phyloP scores from a whole-genome alignment of 2,888 invertebrate genomes.

The Amphipyra berbera region DNA sequence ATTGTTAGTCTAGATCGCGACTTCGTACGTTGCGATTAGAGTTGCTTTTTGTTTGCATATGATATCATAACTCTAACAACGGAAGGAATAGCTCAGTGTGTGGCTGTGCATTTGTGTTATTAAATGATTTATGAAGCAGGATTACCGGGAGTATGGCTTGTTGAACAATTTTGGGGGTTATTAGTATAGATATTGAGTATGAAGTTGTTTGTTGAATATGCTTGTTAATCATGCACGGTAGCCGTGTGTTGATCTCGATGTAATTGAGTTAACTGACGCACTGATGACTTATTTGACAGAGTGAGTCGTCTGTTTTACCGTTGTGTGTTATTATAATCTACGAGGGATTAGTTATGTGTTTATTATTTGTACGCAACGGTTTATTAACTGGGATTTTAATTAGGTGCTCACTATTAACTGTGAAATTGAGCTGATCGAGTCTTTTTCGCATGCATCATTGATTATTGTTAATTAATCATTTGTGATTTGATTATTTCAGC shows the following conservation, averaged over 20 bases:
- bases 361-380: constrained; percentile 62
- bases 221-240: constrained; percentile 86
- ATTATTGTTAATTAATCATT: constrained; percentile 42
- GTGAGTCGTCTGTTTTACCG: constrained; percentile 83
- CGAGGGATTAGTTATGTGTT: constrained; percentile 72
- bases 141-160: constrained; percentile 75
- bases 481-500: constrained; percentile 37
- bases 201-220: constrained; percentile 62
- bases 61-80: constrained; percentile 74
- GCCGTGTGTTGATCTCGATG: constrained; percentile 88
- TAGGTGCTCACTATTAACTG: constrained; percentile 53
- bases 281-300: constrained; percentile 89
- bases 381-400: constrained; percentile 62
- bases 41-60: constrained; percentile 57
- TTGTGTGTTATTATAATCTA: constrained; percentile 76
- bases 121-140: constrained; percentile 89
- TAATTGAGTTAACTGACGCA: constrained; percentile 89
- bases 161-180: constrained; percentile 74
- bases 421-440: constrained; percentile 50
- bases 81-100: constrained; percentile 89
- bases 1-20: constrained; percentile 47
- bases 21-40: constrained; percentile 51
- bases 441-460: constrained; percentile 48
- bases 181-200: constrained; percentile 67
- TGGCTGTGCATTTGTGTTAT: constrained; percentile 89